phyloP scores from a whole-genome alignment of 2,113 vertebrate genomes.

The Hypomesus transpacificus region DNA sequence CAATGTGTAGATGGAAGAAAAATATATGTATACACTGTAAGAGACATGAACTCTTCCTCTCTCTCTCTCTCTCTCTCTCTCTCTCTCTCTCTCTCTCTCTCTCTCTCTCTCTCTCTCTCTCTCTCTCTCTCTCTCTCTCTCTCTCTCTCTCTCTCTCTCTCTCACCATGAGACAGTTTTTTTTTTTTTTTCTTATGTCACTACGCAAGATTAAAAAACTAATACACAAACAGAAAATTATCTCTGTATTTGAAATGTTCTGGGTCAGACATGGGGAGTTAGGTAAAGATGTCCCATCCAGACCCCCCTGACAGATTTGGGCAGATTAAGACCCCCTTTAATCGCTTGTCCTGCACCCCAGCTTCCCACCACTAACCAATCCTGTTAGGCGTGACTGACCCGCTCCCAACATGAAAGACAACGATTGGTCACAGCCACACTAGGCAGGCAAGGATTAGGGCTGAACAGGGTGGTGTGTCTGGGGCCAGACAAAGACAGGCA shows the following conservation, averaged over 20 bases:
- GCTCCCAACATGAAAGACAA: conserved; percentile 52
- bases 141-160: too few species aligned
- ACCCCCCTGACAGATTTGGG: conserved; percentile 13
- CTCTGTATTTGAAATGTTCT: conserved; percentile 11
- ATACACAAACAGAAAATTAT: background rate
- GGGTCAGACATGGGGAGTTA: conserved; percentile 16
- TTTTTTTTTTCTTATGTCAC: background rate
- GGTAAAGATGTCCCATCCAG: conserved; percentile 1
- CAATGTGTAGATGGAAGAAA: too few species aligned
- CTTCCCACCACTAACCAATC: conserved; percentile 57
- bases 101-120: too few species aligned
- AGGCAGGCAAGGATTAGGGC: conserved; percentile 64
- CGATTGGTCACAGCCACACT: conserved; percentile 63
- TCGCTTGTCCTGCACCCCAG: conserved; percentile 46
- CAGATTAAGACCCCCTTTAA: conserved; percentile 40
- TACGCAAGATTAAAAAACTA: background rate
- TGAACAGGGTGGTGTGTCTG: conserved; percentile 48
- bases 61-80: too few species aligned
- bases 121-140: too few species aligned
- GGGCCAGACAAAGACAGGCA: conserved; percentile 41
- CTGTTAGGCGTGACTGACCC: conserved; percentile 60
- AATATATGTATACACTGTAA: too few species aligned
- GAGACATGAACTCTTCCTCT: too few species aligned
- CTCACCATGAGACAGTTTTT: too few species aligned
- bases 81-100: too few species aligned